Base-by-base conservation (phyloP, 2,888 invertebrate species). In the Nomada goodeniana region DNA sequence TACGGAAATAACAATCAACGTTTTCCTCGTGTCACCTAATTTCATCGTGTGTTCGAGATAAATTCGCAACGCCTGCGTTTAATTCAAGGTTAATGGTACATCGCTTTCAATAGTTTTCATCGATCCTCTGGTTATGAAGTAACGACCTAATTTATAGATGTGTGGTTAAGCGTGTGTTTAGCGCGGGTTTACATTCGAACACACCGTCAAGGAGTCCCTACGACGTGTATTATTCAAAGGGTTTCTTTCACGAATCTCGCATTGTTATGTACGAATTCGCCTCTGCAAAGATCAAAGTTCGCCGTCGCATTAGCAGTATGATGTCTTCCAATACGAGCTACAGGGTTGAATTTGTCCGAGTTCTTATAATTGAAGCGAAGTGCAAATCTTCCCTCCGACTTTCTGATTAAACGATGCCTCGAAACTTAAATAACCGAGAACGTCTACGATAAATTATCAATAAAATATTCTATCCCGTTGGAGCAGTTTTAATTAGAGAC, bases 271-370 rank as follows among this genome's bases (percentile, higher is more conserved):
- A 23, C 53, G 63, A 69, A 36, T 77, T 74, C 76, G 23, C 9
- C 20, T n/a, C 0, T 20, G 11, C 7, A 76, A 85, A 85, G 83
- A 83, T 85, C 86, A 80, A 11, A 86, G 83, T 85, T 85, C 69
- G 61, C 23, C 60, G 47, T 71, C 47, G 44, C 59, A 23, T 50
- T 42, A 47, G 65, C 60, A 50, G 50, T 23, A 26, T 13, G 23
- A 15, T 59, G 36, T 15, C 44, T 29, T 55, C 13, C 47, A 15
- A 52, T 20, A 26, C 0, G 52, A 55, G 29, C 15, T 65, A 50
- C 26, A 15, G 26, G 5, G 42, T 50, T 9, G 23, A 55, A 29
- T 53, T 42, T 53, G 13, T 53, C 5, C 13, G 47, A 50, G 42
- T 26, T 13, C 15, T 23, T 50, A 20, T 13, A 50, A 74, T 60